phyloP scores from a whole-genome alignment of 2,113 vertebrate species.

The Camelus bactrianus region DNA sequence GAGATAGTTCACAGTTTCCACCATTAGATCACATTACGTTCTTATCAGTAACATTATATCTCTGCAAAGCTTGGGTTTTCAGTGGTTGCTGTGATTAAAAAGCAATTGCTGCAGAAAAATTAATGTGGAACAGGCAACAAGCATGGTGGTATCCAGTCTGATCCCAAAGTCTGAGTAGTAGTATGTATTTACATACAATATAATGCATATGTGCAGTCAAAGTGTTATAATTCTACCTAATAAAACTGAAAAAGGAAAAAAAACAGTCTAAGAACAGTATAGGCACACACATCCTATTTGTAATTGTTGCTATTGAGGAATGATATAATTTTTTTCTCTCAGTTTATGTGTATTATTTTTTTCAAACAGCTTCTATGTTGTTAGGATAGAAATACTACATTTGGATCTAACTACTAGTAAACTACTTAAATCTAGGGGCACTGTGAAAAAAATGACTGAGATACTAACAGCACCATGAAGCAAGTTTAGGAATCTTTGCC shows the following conservation, averaged over 20 bases:
- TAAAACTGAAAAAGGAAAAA: no score
- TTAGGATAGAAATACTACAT: background rate
- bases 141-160: background rate
- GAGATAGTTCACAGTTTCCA: background rate
- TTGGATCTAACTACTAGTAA: background rate
- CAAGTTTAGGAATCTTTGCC: background rate
- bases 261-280: no score
- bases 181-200: no score
- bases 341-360: slow-evolving; percentile 13
- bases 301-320: slow-evolving; percentile 8
- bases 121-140: slow-evolving; percentile 19
- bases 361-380: background rate
- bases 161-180: background rate
- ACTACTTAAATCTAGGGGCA: background rate
- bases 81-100: background rate
- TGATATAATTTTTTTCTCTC: background rate
- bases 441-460: slow-evolving; percentile 10
- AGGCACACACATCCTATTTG: background rate
- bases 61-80: slow-evolving; percentile 28
- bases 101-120: slow-evolving; percentile 36
- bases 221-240: no score
- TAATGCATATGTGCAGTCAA: no score
- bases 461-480: background rate
- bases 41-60: background rate
- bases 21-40: background rate